Evolutionary conservation across 2,888 invertebrate species (phyloP), one percentile per base, ranked within the genome.

Genomic region (Ommatoiulus sabulosus): DNA sequence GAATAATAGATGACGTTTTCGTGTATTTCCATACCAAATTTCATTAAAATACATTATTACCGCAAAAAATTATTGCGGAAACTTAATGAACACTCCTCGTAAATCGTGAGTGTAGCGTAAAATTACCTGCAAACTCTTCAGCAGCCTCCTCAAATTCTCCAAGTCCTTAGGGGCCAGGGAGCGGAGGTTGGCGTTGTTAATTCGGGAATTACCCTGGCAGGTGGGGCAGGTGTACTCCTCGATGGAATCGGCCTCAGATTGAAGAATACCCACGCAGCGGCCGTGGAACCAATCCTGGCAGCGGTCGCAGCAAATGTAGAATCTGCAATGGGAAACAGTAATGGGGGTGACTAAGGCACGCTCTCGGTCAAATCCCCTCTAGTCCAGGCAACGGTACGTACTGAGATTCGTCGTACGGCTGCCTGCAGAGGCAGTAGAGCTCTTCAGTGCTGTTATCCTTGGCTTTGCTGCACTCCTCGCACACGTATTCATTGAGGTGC

Each of bases 221-320:
- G 96, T 96, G 0, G 99, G 99, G 94, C 99, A 99, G 90, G 97
- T 95, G 92, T 99, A 99, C 91, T 98, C 97, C 91, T 98, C 98
- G 91, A 99, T 97, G 91, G 96, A 96, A 92, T 98, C 97, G 43
- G 98, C 98, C 92, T 98, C 98, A 3, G 97, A 97, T 92, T 97
- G 97, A 87, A 97, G 93, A 91, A 98, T 97, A 72, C 99, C 99
- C 85, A 99, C 99, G 93, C 99, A 99, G 89, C 97, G 95, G 8
- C 99, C 99, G 93, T 99, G 99, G 94, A 98, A 99, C 99, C 99
- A 99, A 93, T 98, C 99, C 93, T 99, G 98, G 93, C 99, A 99
- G 90, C 96, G 96, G 94, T 99, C 99, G 93, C 99, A 99, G 92
- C 98, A 99, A 92, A 99, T 98, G 93, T 99, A 99, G 94, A 99